Conservation (phyloP, 2,113 vertebrate genomes). For the Gavialis gangeticus region DNA sequence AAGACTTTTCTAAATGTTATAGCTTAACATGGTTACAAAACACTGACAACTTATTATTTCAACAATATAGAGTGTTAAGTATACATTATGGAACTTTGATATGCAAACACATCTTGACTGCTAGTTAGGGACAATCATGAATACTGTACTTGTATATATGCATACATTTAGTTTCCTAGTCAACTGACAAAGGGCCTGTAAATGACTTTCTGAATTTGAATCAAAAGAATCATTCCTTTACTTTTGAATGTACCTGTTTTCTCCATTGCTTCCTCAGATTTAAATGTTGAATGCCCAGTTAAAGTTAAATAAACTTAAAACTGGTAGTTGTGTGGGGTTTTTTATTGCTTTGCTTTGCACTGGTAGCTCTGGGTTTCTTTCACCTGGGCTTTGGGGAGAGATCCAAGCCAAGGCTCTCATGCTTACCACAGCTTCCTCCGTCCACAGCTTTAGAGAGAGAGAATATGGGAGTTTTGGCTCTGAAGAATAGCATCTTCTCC, state of each 20-base stretch:
- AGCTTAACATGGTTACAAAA: not conserved
- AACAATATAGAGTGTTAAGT: not conserved
- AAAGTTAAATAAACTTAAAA: not conserved
- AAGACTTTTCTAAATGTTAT: not conserved
- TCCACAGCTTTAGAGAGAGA: no score
- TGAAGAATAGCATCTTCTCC: no score
- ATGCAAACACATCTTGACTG: rapidly evolving
- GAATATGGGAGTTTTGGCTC: no score
- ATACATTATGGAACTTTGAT: not conserved
- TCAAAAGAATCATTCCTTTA: rapidly evolving
- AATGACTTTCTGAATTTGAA: not conserved
- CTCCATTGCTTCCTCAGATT: not conserved
- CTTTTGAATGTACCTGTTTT: not conserved
- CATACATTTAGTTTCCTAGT: not conserved
- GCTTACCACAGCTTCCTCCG: no score
- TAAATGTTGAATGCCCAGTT: not conserved
- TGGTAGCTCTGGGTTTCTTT: no score
- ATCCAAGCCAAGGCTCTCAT: no score
- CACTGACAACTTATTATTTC: not conserved
- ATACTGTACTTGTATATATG: not conserved
- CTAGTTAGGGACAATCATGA: not conserved
- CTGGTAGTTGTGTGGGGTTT: not conserved
- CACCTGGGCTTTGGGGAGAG: no score
- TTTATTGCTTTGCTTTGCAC: no score
- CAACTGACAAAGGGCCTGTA: not conserved